Evolutionary conservation across 2,888 invertebrate species (phyloP).

Genomic region (Micoletzkya japonica): DNA sequence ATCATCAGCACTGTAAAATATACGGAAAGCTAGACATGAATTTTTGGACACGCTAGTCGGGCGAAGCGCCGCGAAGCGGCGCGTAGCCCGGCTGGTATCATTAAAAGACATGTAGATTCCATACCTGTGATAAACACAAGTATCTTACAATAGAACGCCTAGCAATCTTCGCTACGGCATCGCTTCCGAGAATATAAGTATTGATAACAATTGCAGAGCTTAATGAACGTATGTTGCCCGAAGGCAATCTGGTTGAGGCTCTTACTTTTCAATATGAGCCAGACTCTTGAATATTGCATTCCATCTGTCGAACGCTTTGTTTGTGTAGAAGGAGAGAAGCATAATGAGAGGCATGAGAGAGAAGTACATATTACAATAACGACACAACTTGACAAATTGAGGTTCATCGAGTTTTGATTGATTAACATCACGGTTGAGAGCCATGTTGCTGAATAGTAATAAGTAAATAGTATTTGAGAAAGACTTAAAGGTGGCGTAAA

Average conservation of each 20-base stretch:
- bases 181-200: background rate
- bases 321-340: slow-evolving; percentile 11
- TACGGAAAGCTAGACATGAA: too few relatives aligned
- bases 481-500: too few relatives aligned
- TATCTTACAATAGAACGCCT: slow-evolving; percentile 10
- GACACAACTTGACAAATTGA: background rate
- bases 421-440: background rate
- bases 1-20: too few relatives aligned
- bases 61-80: too few relatives aligned
- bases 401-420: background rate
- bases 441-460: background rate
- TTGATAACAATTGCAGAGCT: slow-evolving; percentile 16
- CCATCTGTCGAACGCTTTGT: slow-evolving; percentile 20
- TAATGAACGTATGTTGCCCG: background rate
- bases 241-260: background rate
- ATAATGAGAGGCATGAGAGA: slow-evolving; percentile 2
- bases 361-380: background rate
- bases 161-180: background rate
- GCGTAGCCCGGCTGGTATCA: too few relatives aligned
- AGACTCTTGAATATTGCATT: slow-evolving; percentile 16
- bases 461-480: too few relatives aligned
- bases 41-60: too few relatives aligned
- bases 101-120: too few relatives aligned
- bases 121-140: slow-evolving; percentile 8
- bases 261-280: slow-evolving; percentile 16